Conservation (phyloP, 2,113 vertebrate species). For the Tupaia chinensis region DNA sequence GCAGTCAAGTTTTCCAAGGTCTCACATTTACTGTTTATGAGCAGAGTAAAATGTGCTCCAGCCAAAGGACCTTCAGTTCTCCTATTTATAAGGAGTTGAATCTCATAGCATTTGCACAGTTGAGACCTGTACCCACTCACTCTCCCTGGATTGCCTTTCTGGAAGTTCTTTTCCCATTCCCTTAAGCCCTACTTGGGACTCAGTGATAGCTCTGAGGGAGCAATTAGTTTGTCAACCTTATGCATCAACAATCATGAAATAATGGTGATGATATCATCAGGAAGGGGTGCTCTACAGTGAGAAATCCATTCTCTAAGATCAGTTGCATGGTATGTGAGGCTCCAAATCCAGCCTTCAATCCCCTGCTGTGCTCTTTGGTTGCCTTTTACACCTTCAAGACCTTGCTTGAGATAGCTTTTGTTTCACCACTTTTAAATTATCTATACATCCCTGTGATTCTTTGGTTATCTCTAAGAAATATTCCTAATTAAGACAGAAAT, state of each 20-base stretch:
- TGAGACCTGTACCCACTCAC: not conserved
- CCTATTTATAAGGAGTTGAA: not conserved
- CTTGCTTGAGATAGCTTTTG: not conserved
- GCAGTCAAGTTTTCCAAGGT: not conserved
- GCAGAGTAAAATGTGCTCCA: not conserved
- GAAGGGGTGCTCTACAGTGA: not conserved
- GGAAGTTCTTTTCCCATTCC: not conserved
- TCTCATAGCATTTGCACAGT: not conserved
- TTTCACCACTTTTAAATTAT: not conserved
- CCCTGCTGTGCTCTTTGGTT: not conserved
- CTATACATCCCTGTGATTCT: not conserved
- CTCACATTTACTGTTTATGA: not conserved
- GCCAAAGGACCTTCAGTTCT: not conserved
- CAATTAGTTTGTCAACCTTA: constrained; percentile 29
- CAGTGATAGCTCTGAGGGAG: constrained; percentile 44
- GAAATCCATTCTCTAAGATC: not conserved
- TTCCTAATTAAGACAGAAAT: not conserved
- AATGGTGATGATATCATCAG: not conserved
- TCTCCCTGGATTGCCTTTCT: not conserved
- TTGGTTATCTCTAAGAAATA: not conserved
- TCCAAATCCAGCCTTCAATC: not conserved
- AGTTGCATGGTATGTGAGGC: not conserved
- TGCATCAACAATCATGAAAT: not conserved
- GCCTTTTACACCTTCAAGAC: not conserved
- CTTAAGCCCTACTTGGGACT: not conserved